Evolutionary conservation across 2,113 vertebrate genomes (phyloP).

Genomic region (Apeltes quadracus): DNA sequence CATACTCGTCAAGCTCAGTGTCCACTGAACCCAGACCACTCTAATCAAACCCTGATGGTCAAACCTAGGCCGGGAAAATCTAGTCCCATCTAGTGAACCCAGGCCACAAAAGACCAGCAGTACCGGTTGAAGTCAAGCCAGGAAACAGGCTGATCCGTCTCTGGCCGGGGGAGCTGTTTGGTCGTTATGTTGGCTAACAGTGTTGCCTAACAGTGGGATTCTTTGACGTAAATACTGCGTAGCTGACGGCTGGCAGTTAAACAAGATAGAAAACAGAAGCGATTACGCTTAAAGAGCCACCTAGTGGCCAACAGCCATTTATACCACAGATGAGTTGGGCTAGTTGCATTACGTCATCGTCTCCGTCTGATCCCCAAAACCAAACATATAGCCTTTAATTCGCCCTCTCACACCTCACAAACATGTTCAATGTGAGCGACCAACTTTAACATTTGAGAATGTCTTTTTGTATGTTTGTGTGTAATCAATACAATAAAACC

Average conservation of each 20-base stretch:
- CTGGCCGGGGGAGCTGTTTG: slow-evolving; percentile 56
- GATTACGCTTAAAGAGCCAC: slow-evolving; percentile 45
- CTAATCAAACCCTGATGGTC: slow-evolving; percentile 47
- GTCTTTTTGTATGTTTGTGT: slow-evolving; percentile 37
- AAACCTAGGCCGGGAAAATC: slow-evolving; percentile 37
- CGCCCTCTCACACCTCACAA: slow-evolving; percentile 21
- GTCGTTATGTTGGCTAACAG: slow-evolving; percentile 63
- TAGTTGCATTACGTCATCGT: slow-evolving; percentile 43
- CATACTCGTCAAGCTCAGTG: slow-evolving; percentile 48
- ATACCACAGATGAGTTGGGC: slow-evolving; percentile 44
- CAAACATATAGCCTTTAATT: slow-evolving; percentile 33
- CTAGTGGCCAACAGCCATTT: slow-evolving; percentile 39
- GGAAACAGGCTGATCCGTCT: slow-evolving; percentile 52
- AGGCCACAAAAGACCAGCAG: slow-evolving; percentile 44
- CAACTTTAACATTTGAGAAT: slow-evolving; percentile 38
- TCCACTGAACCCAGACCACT: slow-evolving; percentile 32
- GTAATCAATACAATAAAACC: slow-evolving; percentile 56
- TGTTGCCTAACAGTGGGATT: slow-evolving; percentile 57
- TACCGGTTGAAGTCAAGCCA: slow-evolving; percentile 47
- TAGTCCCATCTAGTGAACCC: slow-evolving; percentile 22
- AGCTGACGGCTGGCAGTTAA: slow-evolving; percentile 60
- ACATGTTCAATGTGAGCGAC: slow-evolving; percentile 25
- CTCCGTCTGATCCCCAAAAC: slow-evolving; percentile 35
- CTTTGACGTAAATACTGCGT: slow-evolving; percentile 66
- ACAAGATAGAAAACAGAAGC: slow-evolving; percentile 53